phyloP scores from a whole-genome alignment of 1,140 invertebrate genomes.

The Myzus persicae region DNA sequence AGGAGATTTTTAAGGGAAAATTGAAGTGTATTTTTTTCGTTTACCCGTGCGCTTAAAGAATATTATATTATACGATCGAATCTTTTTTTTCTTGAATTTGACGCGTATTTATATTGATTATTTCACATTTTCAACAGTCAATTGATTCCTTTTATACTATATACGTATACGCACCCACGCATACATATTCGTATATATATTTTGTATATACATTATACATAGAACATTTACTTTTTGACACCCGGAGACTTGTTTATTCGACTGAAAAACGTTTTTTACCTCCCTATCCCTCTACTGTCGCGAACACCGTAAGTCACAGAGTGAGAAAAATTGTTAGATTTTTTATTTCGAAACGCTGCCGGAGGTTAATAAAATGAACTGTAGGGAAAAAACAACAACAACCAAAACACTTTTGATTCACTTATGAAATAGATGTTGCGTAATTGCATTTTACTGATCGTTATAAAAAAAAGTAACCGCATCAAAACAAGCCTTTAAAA shows the following conservation, averaged over 20 bases:
- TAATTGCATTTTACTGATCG: constrained; percentile 13
- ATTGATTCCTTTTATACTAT: background rate
- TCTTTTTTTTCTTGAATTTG: background rate
- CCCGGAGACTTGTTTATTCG: background rate
- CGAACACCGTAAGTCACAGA: background rate
- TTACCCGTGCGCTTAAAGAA: background rate
- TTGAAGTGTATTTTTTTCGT: background rate
- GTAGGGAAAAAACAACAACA: background rate
- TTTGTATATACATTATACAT: background rate
- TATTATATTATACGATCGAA: background rate
- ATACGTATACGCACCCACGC: background rate
- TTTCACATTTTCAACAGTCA: background rate
- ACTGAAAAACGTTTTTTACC: background rate
- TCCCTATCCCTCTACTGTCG: background rate
- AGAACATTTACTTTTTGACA: background rate
- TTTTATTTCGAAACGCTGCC: constrained; percentile 20
- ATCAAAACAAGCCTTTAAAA: constrained; percentile 48
- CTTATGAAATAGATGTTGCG: constrained; percentile 28
- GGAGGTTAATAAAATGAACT: background rate
- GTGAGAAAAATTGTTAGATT: constrained; percentile 14
- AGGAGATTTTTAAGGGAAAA: background rate
- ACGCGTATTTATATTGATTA: constrained; percentile 1
- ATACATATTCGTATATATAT: background rate
- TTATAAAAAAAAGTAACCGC: constrained; percentile 13
- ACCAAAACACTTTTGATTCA: constrained; percentile 12